phyloP scores from a whole-genome alignment of 2,797 vertebrate genomes.

The Pantherophis alleghaniensis region DNA sequence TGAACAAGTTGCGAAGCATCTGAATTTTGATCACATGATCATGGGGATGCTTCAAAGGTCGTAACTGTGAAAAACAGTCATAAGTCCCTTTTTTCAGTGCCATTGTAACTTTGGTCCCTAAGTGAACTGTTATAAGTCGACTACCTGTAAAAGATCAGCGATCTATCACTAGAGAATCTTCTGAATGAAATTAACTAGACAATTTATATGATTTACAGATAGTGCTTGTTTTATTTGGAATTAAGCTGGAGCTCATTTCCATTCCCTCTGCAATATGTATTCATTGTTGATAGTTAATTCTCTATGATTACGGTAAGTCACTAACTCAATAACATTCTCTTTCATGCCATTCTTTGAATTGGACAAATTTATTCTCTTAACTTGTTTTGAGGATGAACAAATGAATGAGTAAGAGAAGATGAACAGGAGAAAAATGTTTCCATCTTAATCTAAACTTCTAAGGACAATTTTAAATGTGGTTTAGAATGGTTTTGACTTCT shows the following conservation, averaged over 20 bases:
- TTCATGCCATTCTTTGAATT: background rate
- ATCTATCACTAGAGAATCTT: background rate
- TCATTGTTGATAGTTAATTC: background rate
- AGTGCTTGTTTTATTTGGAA: background rate
- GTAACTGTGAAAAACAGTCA: no score
- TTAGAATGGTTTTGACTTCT: background rate
- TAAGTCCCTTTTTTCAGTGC: no score
- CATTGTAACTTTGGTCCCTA: no score
- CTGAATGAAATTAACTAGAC: background rate
- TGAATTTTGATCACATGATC: no score
- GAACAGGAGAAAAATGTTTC: background rate
- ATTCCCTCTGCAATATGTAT: background rate
- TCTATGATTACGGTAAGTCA: background rate
- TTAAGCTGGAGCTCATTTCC: background rate
- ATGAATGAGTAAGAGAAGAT: background rate
- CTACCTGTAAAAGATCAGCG: background rate
- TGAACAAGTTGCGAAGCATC: no score
- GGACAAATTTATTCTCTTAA: background rate
- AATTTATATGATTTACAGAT: background rate
- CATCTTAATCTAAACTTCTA: background rate
- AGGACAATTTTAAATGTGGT: background rate
- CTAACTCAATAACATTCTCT: background rate
- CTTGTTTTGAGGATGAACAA: background rate
- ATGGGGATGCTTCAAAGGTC: no score
- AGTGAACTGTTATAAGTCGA: no score